Evolutionary conservation across 2,797 vertebrate genomes (phyloP), one percentile per base, ranked within the genome.

Genomic region (Hozukius guyotensis): DNA sequence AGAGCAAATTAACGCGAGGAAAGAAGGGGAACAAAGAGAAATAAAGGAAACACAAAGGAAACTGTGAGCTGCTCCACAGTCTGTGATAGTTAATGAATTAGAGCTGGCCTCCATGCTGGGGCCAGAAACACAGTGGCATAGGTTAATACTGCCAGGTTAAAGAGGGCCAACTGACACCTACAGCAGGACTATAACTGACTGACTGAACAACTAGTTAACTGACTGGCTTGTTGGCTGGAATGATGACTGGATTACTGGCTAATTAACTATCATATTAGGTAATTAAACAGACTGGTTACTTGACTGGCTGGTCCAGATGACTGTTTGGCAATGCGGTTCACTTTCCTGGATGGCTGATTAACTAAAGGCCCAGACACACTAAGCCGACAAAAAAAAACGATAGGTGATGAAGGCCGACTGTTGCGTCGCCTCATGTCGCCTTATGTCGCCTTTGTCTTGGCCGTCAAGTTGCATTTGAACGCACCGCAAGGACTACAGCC

Each of bases 111-210:
- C 78, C 70, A 80, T 27, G 73, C 81, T 87, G 80, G 56, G 76
- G 73, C 75, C 81, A 86, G 80, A 84, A 87, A 89, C 92, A 94
- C 92, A 94, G 90, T 89, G 91, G 78, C 78, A 88, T 83, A 77
- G 83, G 84, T 81, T 87, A 76, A 87, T 71, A 88, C 62, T 81
- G 82, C 72, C 60, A 70, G 67, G 73, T 78, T 88, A 67, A 72
- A 78, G 20, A 56, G 27, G 77, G 63, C 24, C 25, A 24, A 57
- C 24, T 59, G 31, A 74, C 29, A 72, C 36, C 24, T 70, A 77
- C 7, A 56, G 74, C 1, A 56, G 27, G 46, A 52, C 46, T n/a
- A 52, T 20, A 7, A 62, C 32, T 52, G 31, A 75, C 9, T 38
- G 27, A 59, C 8, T 61, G 7, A 20, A 72, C 11, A 72, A 36